Percentiles rank a stretch among this genome's conserved stretches.
These are phyloP conservation scores for Xylophagus ater DNA, from an alignment of 2,888 invertebrate genomes.

Conservation along the genomic window DNA sequence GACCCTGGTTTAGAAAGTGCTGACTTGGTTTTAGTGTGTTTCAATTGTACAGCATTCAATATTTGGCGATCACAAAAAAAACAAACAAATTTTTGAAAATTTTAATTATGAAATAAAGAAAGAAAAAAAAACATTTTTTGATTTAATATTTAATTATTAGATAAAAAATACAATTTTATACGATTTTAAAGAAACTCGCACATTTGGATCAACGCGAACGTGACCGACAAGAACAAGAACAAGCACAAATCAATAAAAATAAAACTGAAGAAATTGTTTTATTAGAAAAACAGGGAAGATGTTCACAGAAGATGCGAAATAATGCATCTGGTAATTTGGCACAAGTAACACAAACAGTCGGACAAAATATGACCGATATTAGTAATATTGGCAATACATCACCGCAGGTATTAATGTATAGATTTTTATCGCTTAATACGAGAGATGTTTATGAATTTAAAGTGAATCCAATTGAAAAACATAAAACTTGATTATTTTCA, in stretches of 20 bases:
- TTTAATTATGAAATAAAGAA: too few relatives aligned
- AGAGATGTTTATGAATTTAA: too few relatives aligned
- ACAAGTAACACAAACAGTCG: slow-evolving; percentile 22
- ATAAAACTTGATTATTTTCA: too few relatives aligned
- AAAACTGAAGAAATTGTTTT: slow-evolving; percentile 21
- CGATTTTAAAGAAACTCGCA: slow-evolving; percentile 19
- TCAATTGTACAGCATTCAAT: too few relatives aligned
- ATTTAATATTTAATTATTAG: too few relatives aligned
- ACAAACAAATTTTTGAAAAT: too few relatives aligned
- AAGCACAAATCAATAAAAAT: slow-evolving; percentile 15
- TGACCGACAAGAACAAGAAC: slow-evolving; percentile 16
- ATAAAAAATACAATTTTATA: too few relatives aligned
- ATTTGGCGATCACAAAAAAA: too few relatives aligned
- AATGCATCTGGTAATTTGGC: slow-evolving; percentile 20
- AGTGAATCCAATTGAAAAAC: too few relatives aligned
- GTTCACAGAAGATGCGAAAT: slow-evolving; percentile 21
- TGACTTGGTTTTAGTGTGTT: too few relatives aligned
- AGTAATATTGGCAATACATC: slow-evolving; percentile 20
- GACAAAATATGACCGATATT: slow-evolving; percentile 23
- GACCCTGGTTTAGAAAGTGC: too few relatives aligned
- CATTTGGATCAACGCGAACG: slow-evolving; percentile 20
- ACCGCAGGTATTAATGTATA: slow-evolving; percentile 12
- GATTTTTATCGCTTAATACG: neutral
- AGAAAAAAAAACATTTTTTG: too few relatives aligned
- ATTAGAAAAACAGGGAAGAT: slow-evolving; percentile 22